Percentiles rank a stretch among this genome's conserved stretches.
Evolutionary conservation across 2,113 vertebrate genomes (phyloP).

Genomic region (Microtus ochrogaster): DNA sequence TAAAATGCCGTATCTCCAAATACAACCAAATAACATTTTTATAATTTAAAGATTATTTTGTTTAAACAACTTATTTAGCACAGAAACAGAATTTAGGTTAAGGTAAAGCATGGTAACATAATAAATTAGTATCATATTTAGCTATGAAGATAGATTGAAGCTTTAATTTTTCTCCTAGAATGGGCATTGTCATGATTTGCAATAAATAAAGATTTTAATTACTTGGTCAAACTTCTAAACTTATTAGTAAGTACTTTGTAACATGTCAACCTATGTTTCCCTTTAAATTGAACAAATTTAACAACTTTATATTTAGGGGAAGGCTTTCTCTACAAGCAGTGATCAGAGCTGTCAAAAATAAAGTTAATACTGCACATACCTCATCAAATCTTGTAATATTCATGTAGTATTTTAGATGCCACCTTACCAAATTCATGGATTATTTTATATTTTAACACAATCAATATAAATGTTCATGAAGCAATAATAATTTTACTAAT

Average conservation of each 20-base stretch:
- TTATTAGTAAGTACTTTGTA: slow-evolving; percentile 15
- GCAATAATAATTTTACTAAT: not conserved
- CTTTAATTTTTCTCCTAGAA: slow-evolving; percentile 23
- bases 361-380: slow-evolving; percentile 5
- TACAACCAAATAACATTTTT: not conserved
- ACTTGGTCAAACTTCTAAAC: not conserved
- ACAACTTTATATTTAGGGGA: not conserved
- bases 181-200: not conserved
- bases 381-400: slow-evolving; percentile 1
- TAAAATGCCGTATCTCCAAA: not conserved
- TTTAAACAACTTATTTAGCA: not conserved
- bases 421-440: slow-evolving; percentile 2
- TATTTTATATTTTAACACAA: slow-evolving; percentile 25
- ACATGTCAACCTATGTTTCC: not conserved
- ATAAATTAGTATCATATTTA: not conserved
- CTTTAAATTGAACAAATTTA: slow-evolving; percentile 32
- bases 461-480: slow-evolving; percentile 27
- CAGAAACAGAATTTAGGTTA: slow-evolving; percentile 2
- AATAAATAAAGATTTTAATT: not conserved
- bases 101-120: not conserved
- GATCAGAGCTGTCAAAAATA: not conserved
- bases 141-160: not conserved
- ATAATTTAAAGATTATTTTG: slow-evolving; percentile 13
- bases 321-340: not conserved
- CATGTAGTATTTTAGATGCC: not conserved